phyloP scores from a whole-genome alignment of 2,888 invertebrate genomes.

The Tiliacea citrago region DNA sequence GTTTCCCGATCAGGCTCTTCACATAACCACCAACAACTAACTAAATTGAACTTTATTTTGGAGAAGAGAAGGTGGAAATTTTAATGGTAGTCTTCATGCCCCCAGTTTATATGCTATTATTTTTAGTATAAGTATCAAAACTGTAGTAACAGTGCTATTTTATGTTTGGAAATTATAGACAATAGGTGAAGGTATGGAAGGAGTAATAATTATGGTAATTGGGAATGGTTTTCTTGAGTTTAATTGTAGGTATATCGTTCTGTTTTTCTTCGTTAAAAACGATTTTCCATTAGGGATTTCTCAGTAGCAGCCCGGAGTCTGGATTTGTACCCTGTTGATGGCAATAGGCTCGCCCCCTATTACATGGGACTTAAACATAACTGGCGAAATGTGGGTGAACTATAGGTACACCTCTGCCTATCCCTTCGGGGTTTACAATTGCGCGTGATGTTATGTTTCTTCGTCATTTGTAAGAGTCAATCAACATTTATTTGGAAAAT shows the following conservation, averaged over 20 bases:
- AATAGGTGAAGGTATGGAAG: neutral
- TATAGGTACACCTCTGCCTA: no score
- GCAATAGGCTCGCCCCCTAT: no score
- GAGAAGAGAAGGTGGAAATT: slow-evolving; percentile 10
- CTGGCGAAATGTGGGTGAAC: no score
- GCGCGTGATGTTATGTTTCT: no score
- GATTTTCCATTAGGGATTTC: no score
- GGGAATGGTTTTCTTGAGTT: neutral
- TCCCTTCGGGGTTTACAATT: no score
- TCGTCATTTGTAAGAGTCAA: no score
- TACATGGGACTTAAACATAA: no score
- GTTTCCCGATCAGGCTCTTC: slow-evolving; percentile 55
- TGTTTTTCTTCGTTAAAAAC: neutral
- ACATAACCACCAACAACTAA: neutral
- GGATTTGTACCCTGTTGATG: no score
- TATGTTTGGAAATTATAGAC: slow-evolving; percentile 6
- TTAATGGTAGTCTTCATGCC: neutral
- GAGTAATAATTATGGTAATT: neutral
- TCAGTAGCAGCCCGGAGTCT: no score
- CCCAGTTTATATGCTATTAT: slow-evolving; percentile 44
- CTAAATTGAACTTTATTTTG: slow-evolving; percentile 10
- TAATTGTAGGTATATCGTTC: neutral
- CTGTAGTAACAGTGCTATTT: slow-evolving; percentile 33
- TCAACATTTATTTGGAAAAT: no score
- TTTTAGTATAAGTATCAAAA: slow-evolving; percentile 39